Base-by-base conservation (phyloP, 2,113 vertebrate genomes). In the Sylvicapra grimmia region DNA sequence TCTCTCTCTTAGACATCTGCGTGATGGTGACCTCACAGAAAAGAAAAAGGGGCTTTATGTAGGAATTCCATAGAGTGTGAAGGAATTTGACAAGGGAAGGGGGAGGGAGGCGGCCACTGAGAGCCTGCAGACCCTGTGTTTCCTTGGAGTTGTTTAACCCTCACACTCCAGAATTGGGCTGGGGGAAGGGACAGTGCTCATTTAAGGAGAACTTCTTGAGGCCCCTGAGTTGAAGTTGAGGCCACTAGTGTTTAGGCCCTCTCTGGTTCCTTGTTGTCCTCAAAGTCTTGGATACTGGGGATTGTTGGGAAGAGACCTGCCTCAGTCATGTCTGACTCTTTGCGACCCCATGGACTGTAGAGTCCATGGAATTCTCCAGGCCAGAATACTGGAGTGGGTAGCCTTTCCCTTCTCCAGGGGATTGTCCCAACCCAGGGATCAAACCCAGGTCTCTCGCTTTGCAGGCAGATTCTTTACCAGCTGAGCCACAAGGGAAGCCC, bases 11-110 rank as follows among this genome's bases (percentile, higher is more conserved):
- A 93, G 84, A 93, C 98, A 96, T 98, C 97, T 98, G 97, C 19
- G 0, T 82, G 97, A 14, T 54, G 97, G 96, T 98, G 98, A 98
- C 97, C 97, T 98, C 97, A 97, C 89, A 97, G 98, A 75, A 92
- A 91, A 97, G 97, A 98, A 92, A 97, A 98, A 61, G 94, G 96
- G 96, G 97, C 97, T 98, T 98, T 98, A 98, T 98, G 97, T 93
- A 87, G 86, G 96, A 97, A 98, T 97, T 97, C 97, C 96, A 47
- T 5, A 25, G 93, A 92, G 96, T 97, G 98, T 93, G 96, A 97
- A 98, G 97, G 98, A 97, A 98, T 97, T 96, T 1, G 47, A 33
- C 77, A 6, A 58, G 94, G 77, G 79, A n/a, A 86, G 86, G 93
- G 90, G 96, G 83, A 21, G 82, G 96, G 54, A 40, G 75, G 83